These are phyloP conservation scores for Athripsodes cinereus DNA, from an alignment of 2,888 invertebrate species.

Conservation along the genomic window DNA sequence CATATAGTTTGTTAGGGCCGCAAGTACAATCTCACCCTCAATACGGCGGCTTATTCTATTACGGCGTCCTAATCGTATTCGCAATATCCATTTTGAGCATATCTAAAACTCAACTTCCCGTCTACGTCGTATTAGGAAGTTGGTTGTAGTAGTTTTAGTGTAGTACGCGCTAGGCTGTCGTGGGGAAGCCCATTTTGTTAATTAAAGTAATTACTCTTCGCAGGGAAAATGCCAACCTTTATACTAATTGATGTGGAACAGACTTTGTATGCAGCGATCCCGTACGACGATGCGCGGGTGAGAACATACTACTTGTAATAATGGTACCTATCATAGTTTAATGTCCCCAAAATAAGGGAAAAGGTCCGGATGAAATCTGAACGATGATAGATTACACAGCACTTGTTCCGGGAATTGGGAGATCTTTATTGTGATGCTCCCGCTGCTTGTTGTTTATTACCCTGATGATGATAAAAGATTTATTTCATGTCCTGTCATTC, in stretches of 20 bases:
- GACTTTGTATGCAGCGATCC: conserved; percentile 11
- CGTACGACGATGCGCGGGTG: conserved; percentile 7
- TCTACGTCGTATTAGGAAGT: conserved; percentile 3
- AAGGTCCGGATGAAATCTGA: background rate
- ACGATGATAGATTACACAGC: background rate
- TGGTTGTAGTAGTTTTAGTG: too few relatives aligned
- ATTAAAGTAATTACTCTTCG: conserved; percentile 50
- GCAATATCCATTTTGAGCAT: conserved; percentile 27
- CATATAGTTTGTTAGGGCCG: too few relatives aligned
- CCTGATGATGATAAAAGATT: too few relatives aligned
- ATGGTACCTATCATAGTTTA: too few relatives aligned
- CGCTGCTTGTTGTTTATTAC: too few relatives aligned
- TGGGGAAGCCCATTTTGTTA: conserved; percentile 41
- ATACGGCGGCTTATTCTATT: conserved; percentile 26
- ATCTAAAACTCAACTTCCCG: conserved; percentile 22
- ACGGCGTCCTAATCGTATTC: conserved; percentile 27
- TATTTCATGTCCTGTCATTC: too few relatives aligned
- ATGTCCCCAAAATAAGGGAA: background rate
- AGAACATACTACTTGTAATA: background rate
- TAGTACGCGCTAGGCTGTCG: conserved; percentile 1
- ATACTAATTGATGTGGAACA: conserved; percentile 48
- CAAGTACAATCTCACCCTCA: conserved; percentile 3
- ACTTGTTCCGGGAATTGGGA: background rate
- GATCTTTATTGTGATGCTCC: too few relatives aligned
- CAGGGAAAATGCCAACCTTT: conserved; percentile 46